Base-by-base conservation (phyloP, 2,113 vertebrate genomes). In the Eidolon helvum region DNA sequence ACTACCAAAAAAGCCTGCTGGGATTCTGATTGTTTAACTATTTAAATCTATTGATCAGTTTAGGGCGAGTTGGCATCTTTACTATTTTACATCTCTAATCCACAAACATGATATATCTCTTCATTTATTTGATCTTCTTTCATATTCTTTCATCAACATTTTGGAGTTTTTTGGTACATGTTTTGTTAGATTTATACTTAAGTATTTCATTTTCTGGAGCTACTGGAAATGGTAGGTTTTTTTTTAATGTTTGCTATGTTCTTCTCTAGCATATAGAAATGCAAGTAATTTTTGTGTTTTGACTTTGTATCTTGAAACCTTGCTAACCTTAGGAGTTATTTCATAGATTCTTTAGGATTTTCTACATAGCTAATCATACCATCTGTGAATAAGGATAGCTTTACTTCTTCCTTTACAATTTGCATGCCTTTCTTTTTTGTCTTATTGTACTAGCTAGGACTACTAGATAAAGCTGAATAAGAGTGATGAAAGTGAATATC, bases 121-220 rank as follows among this genome's bases (percentile, higher is more conserved):
- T 12, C 30, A 87, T 59, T 87, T 57, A 87, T 72, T 89, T 95
- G 30, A n/a, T 83, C 55, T 79, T 75, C 68, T 87, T 92, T 87
- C 16, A 84, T 83, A n/a, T 82, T 89, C 7, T 85, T 82, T 89
- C 14, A 72, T 65, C 12, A 71, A 2, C 8, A 84, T 87, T 90
- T 79, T 94, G 35, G 72, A 61, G 19, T 84, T 95, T 92, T 95
- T 5, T 0, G 14, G 9, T 83, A 57, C 2, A 21, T 84, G 18
- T 50, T 89, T 96, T 26, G 87, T 84, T 84, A 78, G 5, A 68
- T 84, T 84, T 84, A 12, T 71, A 48, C 79, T 24, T 90, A 59
- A 82, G 28, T 68, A 68, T 92, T 89, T 92, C 16, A 59, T 97
- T 78, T 90, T 72, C 35, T 95, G 78, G 21, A 55, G 59, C 21